These are phyloP conservation scores for Serripes groenlandicus DNA, from an alignment of 2,888 invertebrate species.

Conservation along the genomic window DNA sequence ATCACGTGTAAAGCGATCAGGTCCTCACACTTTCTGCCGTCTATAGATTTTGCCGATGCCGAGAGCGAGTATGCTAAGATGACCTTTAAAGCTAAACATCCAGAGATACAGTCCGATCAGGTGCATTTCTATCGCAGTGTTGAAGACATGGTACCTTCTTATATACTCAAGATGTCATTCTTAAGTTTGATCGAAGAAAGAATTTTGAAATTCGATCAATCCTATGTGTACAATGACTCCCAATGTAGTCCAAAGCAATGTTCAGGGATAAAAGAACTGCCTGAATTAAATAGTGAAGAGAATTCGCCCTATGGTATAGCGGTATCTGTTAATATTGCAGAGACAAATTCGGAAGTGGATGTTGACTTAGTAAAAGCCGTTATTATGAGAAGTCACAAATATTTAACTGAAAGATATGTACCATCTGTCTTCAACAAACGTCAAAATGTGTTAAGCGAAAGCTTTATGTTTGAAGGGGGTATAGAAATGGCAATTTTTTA, in stretches of 20 bases:
- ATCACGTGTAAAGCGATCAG: conserved; percentile 45
- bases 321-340: conserved; percentile 3
- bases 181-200: conserved; percentile 44
- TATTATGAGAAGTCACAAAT: conserved; percentile 32
- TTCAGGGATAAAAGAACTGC: too few relatives aligned
- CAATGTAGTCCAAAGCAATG: too few relatives aligned
- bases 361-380: conserved; percentile 37
- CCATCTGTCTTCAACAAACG: conserved; percentile 56
- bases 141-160: conserved; percentile 53
- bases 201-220: conserved; percentile 19
- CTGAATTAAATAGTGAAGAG: neutral
- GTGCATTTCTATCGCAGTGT: conserved; percentile 18
- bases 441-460: conserved; percentile 54
- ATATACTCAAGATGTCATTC: conserved; percentile 62
- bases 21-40: conserved; percentile 33
- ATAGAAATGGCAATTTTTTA: conserved; percentile 20
- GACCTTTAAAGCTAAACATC: conserved; percentile 12
- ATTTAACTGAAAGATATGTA: conserved; percentile 37
- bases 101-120: conserved; percentile 26
- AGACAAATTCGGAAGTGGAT: conserved; percentile 29
- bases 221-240: conserved; percentile 23
- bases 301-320: conserved; percentile 33
- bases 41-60: conserved; percentile 32
- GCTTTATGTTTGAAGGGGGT: conserved; percentile 28
- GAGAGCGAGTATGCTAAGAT: conserved; percentile 26